Conservation (phyloP, 1,140 invertebrate genomes). For the Dendroctonus valens region DNA sequence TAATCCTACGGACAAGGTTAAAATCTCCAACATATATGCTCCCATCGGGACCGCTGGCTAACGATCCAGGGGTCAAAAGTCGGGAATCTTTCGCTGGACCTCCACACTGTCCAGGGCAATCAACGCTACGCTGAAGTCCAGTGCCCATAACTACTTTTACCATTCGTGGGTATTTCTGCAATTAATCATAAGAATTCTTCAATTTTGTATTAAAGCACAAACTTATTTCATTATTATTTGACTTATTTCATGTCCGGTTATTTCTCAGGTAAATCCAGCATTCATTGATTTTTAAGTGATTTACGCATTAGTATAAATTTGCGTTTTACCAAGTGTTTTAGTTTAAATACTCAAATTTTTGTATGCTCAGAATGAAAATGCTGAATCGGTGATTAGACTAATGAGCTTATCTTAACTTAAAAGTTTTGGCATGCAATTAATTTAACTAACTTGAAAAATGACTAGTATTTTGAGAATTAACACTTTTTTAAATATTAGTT, state of each 20-base stretch:
- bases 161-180: conserved; percentile 76
- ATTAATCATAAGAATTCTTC: background rate
- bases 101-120: conserved; percentile 79
- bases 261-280: background rate
- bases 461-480: no score
- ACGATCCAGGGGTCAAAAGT: conserved; percentile 86
- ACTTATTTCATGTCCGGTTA: background rate
- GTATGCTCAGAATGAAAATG: no score
- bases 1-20: conserved; percentile 90
- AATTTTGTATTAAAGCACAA: background rate
- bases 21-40: conserved; percentile 96
- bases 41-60: conserved; percentile 93
- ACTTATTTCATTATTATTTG: background rate
- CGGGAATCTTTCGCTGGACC: conserved; percentile 82
- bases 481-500: no score
- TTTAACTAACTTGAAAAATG: no score
- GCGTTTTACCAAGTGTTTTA: no score
- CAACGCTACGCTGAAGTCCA: conserved; percentile 76
- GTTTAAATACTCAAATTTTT: no score
- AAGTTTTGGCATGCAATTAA: no score
- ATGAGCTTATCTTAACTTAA: no score
- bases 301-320: no score
- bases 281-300: no score
- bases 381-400: no score
- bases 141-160: conserved; percentile 93